A percentile compares a stretch with the other conserved stretches of the same genome.
Conservation (phyloP, 2,113 vertebrate genomes). For the Spheniscus mendiculus region DNA sequence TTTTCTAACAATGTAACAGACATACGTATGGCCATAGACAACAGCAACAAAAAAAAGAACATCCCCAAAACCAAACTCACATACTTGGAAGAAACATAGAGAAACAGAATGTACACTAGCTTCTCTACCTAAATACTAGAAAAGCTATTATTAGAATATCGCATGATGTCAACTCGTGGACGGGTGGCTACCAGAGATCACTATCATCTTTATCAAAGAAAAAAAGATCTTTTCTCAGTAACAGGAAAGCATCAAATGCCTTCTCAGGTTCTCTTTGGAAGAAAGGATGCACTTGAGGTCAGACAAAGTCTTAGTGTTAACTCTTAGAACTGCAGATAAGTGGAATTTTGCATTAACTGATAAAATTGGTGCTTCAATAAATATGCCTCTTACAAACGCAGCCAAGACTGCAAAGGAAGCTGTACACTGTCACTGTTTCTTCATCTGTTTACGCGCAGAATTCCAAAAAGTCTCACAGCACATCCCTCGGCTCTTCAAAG, state of each 20-base stretch:
- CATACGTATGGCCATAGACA: not conserved
- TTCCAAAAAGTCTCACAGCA: not conserved
- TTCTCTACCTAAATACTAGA: not conserved
- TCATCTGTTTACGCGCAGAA: not conserved
- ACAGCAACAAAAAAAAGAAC: not conserved
- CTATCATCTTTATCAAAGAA: not conserved
- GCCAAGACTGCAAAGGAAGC: not conserved
- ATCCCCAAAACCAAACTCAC: not conserved
- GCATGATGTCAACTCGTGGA: not conserved
- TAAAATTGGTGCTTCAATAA: not conserved
- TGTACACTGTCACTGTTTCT: not conserved
- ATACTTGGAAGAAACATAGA: not conserved
- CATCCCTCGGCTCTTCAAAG: not conserved
- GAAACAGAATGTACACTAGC: not conserved
- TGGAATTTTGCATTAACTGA: not conserved
- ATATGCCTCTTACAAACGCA: not conserved
- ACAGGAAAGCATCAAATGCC: not conserved
- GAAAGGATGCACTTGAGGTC: not conserved
- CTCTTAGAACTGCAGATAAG: not conserved
- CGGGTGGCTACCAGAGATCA: not conserved
- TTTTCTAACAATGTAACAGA: not conserved
- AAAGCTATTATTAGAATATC: not conserved
- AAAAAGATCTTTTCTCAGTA: not conserved
- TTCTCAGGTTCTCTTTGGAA: not conserved
- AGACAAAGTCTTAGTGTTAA: not conserved